These are phyloP conservation scores for Halictus quadricinctus DNA, from an alignment of 2,888 invertebrate species.

Conservation along the genomic window DNA sequence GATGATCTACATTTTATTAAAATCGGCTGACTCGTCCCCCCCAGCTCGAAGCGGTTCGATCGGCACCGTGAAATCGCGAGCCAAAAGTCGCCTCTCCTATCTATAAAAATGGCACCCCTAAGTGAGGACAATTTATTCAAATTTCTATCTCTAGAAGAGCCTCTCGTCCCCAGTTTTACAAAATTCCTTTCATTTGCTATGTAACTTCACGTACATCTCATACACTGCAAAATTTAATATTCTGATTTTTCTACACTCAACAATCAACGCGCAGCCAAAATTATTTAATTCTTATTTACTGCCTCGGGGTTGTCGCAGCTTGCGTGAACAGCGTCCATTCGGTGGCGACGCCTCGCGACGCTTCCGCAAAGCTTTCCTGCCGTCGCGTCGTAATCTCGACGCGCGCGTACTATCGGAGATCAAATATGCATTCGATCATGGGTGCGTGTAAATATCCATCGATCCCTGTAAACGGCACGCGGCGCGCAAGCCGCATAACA, in stretches of 20 bases:
- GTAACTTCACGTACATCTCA: no score
- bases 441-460: neutral
- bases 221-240: neutral
- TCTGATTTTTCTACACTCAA: neutral
- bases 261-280: neutral
- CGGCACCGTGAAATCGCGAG: conserved; percentile 26
- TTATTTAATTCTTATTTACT: neutral
- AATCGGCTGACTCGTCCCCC: conserved; percentile 35
- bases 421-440: neutral
- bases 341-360: conserved; percentile 62
- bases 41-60: neutral
- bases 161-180: neutral
- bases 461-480: neutral
- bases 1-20: conserved; percentile 61
- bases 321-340: conserved; percentile 11
- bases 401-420: conserved; percentile 41
- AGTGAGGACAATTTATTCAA: neutral
- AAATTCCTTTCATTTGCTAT: neutral
- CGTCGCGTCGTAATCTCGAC: conserved; percentile 41
- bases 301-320: neutral
- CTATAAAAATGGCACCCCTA: neutral
- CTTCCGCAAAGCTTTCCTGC: conserved; percentile 6
- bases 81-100: neutral
- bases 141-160: neutral
- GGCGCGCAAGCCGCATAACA: neutral